Base-by-base conservation (phyloP, 2,113 vertebrate species). In the Pteronura brasiliensis region DNA sequence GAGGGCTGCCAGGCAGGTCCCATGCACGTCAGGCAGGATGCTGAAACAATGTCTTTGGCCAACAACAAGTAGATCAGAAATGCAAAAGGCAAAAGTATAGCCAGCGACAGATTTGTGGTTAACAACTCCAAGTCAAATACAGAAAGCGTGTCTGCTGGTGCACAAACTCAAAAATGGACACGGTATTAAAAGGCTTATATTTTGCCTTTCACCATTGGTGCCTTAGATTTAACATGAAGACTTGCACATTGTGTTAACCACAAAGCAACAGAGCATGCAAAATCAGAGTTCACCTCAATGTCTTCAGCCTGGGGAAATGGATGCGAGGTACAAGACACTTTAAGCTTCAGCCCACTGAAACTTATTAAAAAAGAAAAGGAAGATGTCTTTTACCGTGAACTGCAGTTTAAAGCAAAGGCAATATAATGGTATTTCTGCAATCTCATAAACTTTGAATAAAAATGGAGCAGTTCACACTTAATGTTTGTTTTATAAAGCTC, bases 361-460 rank as follows among this genome's bases (percentile, higher is more conserved):
- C 21, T 44, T 81, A 42, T 42, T 84, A 15, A 27, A 74, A 63
- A 95, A 94, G 59, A 85, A 83, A 59, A 15, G 42, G 79, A 72
- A 92, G 52, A 65, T 82, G 34, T 71, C 92, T 88, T 95, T 97
- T 90, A 49, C 79, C 81, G 14, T 42, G 49, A 71, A 86, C n/a
- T 95, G 11, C 57, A 77, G 55, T 97, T 83, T 97, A 95, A 97
- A 95, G 86, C 83, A 96, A 90, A 92, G n/a, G 77, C 91, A 97
- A 94, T 97, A 87, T 92, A 96, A 96, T 79, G 79, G 74, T 94
- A 42, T 79, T 93, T 95, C 47, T 63, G 47, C 61, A 97, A 95
- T 95, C 82, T 96, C 91, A 96, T 90, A 96, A 95, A 98, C 94
- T 77, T 89, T 91, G 86, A 97, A 95, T 97, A 97, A 95, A 96